A percentile compares a stretch with the other conserved stretches of the same genome.
phyloP scores from a whole-genome alignment of 2,888 invertebrate genomes.

The Cyclophora punctaria region DNA sequence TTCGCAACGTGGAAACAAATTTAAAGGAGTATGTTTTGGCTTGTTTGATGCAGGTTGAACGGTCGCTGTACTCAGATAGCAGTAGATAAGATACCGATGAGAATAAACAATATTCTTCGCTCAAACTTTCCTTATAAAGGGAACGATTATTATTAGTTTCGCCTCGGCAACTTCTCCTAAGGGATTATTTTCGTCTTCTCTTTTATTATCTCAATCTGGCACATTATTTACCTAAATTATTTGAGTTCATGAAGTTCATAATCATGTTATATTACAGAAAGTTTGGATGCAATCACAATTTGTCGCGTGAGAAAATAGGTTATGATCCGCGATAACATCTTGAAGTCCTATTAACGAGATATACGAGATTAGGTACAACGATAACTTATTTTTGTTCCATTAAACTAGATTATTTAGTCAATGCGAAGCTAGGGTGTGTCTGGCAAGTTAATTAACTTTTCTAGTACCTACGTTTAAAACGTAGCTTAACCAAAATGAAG shows the following conservation, averaged over 20 bases:
- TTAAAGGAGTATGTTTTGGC: neutral
- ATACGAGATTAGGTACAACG: too few relatives aligned
- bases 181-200: constrained; percentile 16
- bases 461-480: too few relatives aligned
- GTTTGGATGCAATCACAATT: too few relatives aligned
- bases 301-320: too few relatives aligned
- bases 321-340: too few relatives aligned
- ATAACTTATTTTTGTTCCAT: too few relatives aligned
- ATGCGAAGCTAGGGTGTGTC: too few relatives aligned
- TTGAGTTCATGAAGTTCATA: constrained; percentile 11
- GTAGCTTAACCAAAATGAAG: too few relatives aligned
- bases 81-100: constrained; percentile 28
- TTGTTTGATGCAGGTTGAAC: constrained; percentile 13
- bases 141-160: constrained; percentile 34
- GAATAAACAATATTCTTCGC: constrained; percentile 27
- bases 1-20: constrained; percentile 4
- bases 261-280: neutral
- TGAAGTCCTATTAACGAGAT: too few relatives aligned
- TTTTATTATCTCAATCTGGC: constrained; percentile 14
- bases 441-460: too few relatives aligned
- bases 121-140: constrained; percentile 31
- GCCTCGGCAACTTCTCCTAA: constrained; percentile 11
- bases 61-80: constrained; percentile 21
- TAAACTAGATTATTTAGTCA: too few relatives aligned
- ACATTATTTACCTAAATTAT: constrained; percentile 13